phyloP scores from a whole-genome alignment of 2,797 vertebrate species.

The Meda fulgida region DNA sequence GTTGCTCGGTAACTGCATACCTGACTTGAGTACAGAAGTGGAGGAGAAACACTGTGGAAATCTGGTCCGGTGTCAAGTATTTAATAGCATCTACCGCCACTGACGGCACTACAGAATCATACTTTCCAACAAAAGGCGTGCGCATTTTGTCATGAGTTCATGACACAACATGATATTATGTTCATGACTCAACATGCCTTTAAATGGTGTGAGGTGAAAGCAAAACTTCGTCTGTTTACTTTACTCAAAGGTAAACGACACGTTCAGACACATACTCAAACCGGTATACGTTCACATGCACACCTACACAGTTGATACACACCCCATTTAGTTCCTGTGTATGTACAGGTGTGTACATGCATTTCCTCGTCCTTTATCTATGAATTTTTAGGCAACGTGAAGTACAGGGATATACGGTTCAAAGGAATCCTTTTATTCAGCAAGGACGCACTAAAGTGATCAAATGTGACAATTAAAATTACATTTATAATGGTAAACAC shows the following conservation, averaged over 20 bases:
- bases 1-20: constrained; percentile 44
- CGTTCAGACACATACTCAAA: neutral
- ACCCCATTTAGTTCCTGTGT: neutral
- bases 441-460: neutral
- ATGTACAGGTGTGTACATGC: constrained; percentile 14
- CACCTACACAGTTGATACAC: neutral
- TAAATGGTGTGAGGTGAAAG: neutral
- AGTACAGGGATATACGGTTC: neutral
- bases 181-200: constrained; percentile 5
- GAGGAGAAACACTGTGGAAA: constrained; percentile 27
- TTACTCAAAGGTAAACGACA: neutral
- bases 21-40: constrained; percentile 40
- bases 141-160: neutral
- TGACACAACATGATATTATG: neutral
- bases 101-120: neutral
- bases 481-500: neutral
- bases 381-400: neutral
- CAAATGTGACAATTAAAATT: neutral
- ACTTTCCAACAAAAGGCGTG: too few relatives aligned
- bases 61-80: constrained; percentile 20
- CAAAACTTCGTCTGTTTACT: too few relatives aligned
- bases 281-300: neutral
- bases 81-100: neutral
- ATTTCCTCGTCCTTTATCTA: neutral
- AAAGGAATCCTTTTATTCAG: neutral